Base-by-base conservation (phyloP, 2,888 invertebrate species). In the Tenthredo notha region DNA sequence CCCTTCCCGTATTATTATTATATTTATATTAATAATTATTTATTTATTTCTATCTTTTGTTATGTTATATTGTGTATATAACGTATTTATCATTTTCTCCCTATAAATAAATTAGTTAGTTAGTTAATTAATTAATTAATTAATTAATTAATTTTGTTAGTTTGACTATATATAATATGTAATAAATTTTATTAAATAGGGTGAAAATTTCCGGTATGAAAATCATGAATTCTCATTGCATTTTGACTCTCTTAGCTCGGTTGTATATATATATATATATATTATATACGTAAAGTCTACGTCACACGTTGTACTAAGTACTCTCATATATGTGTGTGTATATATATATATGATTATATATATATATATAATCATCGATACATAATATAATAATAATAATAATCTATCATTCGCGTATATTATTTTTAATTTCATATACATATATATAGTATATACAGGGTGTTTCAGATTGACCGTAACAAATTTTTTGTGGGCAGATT, bases 331-430 rank as follows among this genome's bases (percentile, higher is more conserved):
- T 72, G 40, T 40, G 72, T 72, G 40, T 40, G 1, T n/a, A 61
- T 10, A 43, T 43, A 43, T 43, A 43, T 43, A 43, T 43, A 43
- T 33, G 67, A 67, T 67, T 33, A 67, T 67, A 67, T 33, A 67
- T 33, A 18, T 18, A 18, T 4, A 67, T 61, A 61, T 61, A 61
- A 25, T 61, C 54, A 54, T 54, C n/a, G n/a, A 61, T 25, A 25
- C 3, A 25, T 61, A 61, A 61, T 61, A 61, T 61, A 33, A 33
- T 33, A 33, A 33, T 33, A 12, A 25, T 67, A 33, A 33, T 74
- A 74, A 74, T 74, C 43, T 74, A 43, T 74, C 9, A 21, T 43
- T 21, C 72, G 43, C 72, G 40, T 74, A 43, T 50, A 29, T 29
- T 50, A 15, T 15, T 18, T 6, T 50, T 5, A 50, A 50, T 21